Conservation (phyloP, 2,113 vertebrate genomes). For the Syrrhaptes paradoxus region DNA sequence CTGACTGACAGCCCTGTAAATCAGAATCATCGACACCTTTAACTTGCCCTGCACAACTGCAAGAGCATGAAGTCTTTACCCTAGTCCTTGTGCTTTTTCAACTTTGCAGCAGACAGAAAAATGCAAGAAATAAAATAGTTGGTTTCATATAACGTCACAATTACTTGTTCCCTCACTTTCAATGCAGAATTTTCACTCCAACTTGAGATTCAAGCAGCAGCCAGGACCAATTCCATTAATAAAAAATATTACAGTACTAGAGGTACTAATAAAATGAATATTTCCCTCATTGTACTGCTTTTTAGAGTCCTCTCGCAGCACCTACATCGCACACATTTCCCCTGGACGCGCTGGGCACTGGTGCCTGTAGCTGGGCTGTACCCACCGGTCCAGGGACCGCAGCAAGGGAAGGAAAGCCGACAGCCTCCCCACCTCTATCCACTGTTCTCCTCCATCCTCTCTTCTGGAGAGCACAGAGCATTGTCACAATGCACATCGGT, state of each 20-base stretch:
- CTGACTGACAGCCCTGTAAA: slow-evolving; percentile 39
- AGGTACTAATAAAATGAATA: neutral
- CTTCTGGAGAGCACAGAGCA: neutral
- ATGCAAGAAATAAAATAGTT: neutral
- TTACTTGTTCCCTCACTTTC: neutral
- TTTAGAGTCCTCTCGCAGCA: neutral
- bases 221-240: neutral
- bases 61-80: neutral
- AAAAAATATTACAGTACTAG: neutral
- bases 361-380: neutral
- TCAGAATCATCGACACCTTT: neutral
- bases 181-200: neutral
- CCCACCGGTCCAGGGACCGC: neutral
- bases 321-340: rapidly evolving
- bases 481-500: neutral
- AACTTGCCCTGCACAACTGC: neutral
- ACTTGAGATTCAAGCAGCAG: neutral
- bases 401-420: neutral
- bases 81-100: neutral
- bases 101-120: neutral
- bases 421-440: neutral
- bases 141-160: neutral
- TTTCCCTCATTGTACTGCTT: neutral
- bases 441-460: neutral
- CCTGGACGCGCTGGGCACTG: neutral